These are phyloP conservation scores for Drosophila mojavensis DNA, from an alignment of 1,140 invertebrate species.

Conservation along the genomic window DNA sequence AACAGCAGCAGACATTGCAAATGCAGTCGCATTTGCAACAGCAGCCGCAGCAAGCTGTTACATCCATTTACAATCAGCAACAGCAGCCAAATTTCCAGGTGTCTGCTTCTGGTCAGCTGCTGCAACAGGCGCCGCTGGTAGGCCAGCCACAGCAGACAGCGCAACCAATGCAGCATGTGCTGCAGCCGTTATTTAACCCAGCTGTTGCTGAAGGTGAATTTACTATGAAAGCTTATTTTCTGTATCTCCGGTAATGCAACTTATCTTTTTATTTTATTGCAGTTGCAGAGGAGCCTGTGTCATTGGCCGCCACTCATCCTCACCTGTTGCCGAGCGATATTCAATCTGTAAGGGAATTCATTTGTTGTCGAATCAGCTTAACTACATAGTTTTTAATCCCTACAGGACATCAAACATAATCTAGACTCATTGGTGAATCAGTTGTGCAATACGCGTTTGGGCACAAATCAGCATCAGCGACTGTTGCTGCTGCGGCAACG, in stretches of 20 bases:
- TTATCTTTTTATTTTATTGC: slow-evolving; percentile 17
- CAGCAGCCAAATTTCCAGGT: slow-evolving; percentile 54
- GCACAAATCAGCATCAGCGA: slow-evolving; percentile 81
- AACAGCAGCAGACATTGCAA: slow-evolving; percentile 47
- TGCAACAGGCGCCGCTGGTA: slow-evolving; percentile 68
- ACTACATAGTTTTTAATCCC: slow-evolving; percentile 1
- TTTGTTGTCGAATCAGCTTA: not conserved
- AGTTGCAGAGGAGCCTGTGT: slow-evolving; percentile 79
- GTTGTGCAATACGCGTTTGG: slow-evolving; percentile 78
- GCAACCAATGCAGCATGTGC: slow-evolving; percentile 66
- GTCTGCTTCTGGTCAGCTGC: slow-evolving; percentile 53
- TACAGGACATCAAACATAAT: slow-evolving; percentile 83
- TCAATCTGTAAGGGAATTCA: slow-evolving; percentile 69
- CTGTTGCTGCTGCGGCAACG: slow-evolving; percentile 79
- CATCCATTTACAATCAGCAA: slow-evolving; percentile 65
- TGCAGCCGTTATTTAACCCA: slow-evolving; percentile 68
- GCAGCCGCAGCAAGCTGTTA: slow-evolving; percentile 44
- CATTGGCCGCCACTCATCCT: slow-evolving; percentile 80
- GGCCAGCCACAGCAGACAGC: slow-evolving; percentile 52
- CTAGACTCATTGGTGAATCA: slow-evolving; percentile 79
- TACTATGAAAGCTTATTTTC: not conserved
- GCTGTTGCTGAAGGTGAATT: slow-evolving; percentile 59
- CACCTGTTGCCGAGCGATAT: slow-evolving; percentile 80
- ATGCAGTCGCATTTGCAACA: slow-evolving; percentile 60
- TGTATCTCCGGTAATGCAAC: not conserved